Base-by-base conservation (phyloP, 1,140 invertebrate genomes). In the Drosophila willistoni region DNA sequence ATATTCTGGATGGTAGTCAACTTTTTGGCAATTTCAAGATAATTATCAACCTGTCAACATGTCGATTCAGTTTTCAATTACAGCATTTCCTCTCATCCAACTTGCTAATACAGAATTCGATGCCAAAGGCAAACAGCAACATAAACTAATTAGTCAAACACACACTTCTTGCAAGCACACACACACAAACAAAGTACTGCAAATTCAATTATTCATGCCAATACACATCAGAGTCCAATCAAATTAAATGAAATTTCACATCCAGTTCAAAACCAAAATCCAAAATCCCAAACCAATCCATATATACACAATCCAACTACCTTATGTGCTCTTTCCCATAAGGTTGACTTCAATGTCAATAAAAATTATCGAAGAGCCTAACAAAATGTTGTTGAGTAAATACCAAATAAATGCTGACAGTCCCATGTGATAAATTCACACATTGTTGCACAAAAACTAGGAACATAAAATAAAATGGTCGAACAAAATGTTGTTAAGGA, bases 141-240 rank as follows among this genome's bases (percentile, higher is more conserved):
- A 22, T 76, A 76, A 75, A 51, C 60, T 60, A 77, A 77, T 76
- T 77, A 77, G 39, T 42, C 51, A 42, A 19, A 41, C 17, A 51
- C 17, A 51, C 17, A 51, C 44, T 47, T 9, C 17, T 9, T 19
- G 19, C 9, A 19, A 19, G 17, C 44, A 47, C 12, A 22, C 44
- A 12, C 44, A 51, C 44, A 34, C 25, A 63, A 39, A 68, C 39
- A 75, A 60, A 44, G 57, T 68, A 71, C 71, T 36, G 51, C 51
- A 33, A 71, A 73, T 77, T 77, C 33, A 77, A 77, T 77, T 77
- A 77, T 59, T 76, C 64, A 60, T 59, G 34, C 41, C 36, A 47
- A 76, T 69, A 59, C 25, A 64, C 17, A 36, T 57, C 59, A 56
- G 66, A 77, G 66, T 62, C 65, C 62, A 71, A 77, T 77, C 74